A percentile compares a stretch with the other conserved stretches of the same genome.
These are phyloP conservation scores for Zophobas morio DNA, from an alignment of 1,140 invertebrate genomes.

Conservation along the genomic window DNA sequence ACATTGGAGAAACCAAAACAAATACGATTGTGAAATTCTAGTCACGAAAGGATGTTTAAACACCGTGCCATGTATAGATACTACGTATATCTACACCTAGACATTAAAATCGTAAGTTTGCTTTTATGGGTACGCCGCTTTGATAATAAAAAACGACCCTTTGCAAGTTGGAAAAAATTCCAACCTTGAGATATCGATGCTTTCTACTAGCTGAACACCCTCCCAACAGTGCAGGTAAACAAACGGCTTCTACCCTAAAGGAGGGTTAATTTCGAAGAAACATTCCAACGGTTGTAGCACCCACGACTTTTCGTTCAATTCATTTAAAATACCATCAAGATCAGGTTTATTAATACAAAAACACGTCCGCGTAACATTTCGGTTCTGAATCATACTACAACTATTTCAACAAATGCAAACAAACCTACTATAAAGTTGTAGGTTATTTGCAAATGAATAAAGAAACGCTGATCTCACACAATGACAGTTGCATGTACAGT, in stretches of 20 bases:
- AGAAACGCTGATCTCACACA: not conserved
- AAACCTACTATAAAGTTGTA: not conserved
- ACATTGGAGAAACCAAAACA: no score
- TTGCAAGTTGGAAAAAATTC: no score
- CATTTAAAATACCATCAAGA: conserved; percentile 13
- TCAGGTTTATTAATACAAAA: conserved; percentile 21
- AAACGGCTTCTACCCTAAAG: not conserved
- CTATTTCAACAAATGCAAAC: conserved; percentile 7
- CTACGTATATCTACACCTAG: no score
- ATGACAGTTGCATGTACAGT: not conserved
- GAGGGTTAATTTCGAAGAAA: not conserved
- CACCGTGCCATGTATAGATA: no score
- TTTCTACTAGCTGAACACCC: not conserved
- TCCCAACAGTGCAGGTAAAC: conserved; percentile 3
- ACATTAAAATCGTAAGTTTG: no score
- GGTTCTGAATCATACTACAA: conserved; percentile 7
- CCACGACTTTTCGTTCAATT: not conserved
- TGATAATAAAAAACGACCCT: no score
- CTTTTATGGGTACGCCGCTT: no score
- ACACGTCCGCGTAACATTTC: conserved; percentile 12
- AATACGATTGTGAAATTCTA: no score
- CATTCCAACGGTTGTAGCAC: not conserved
- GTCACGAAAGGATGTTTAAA: no score
- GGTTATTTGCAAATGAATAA: not conserved
- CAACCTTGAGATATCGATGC: no score